Evolutionary conservation across 2,888 invertebrate species (phyloP).

Genomic region (Halictus quadricinctus): DNA sequence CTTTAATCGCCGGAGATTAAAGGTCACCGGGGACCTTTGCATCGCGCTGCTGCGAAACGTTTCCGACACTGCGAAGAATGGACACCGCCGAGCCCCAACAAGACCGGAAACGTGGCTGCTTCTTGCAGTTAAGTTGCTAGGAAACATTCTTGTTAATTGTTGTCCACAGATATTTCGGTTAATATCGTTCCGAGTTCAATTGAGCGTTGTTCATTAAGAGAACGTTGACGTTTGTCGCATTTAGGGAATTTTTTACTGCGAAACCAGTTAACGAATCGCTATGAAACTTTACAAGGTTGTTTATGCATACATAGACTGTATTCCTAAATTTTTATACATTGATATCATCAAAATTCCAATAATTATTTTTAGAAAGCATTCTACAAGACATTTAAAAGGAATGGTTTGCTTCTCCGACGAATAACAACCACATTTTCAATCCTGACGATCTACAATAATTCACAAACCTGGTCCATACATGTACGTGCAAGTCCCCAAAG

Average conservation of each 20-base stretch:
- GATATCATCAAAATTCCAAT: not conserved
- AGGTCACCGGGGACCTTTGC: not conserved
- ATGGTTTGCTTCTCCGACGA: not conserved
- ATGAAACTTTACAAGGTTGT: not conserved
- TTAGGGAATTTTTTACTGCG: not conserved
- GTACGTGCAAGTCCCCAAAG: no score
- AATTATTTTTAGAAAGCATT: not conserved
- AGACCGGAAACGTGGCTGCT: not conserved
- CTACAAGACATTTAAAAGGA: not conserved
- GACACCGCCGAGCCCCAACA: not conserved
- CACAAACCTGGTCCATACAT: no score
- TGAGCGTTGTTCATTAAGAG: not conserved
- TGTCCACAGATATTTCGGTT: not conserved
- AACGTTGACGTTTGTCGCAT: not conserved
- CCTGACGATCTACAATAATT: no score
- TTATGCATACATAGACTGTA: not conserved
- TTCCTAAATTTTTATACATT: no score
- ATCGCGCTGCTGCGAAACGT: not conserved
- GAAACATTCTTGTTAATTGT: not conserved
- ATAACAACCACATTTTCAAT: no score
- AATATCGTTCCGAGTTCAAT: not conserved
- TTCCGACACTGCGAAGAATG: not conserved
- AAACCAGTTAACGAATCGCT: not conserved
- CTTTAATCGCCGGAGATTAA: constrained; percentile 28
- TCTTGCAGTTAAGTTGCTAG: not conserved